Base-by-base conservation (phyloP, 1,140 invertebrate genomes). In the Papilio dardanus region DNA sequence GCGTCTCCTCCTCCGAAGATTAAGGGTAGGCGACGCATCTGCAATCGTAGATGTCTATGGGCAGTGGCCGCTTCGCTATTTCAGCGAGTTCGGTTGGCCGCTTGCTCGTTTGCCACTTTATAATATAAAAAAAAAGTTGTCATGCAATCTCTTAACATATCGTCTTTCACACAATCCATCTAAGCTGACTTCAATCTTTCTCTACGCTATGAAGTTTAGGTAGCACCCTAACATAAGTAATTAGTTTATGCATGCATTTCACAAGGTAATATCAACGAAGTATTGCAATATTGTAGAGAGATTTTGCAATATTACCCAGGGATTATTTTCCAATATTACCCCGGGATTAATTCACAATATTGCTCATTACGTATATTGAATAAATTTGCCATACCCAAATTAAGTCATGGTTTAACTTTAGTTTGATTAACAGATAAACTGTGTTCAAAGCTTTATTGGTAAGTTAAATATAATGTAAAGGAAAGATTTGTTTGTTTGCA, bases 261-360 rank as follows among this genome's bases (percentile, higher is more conserved):
- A 24, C 50, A 62, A 62, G 54, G 54, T 62, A 28, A 62, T 24
- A 12, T 62, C 54, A 10, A 62, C 24, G 54, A 62, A 62, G 54
- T 62, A 62, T 62, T 62, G 54, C 54, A 62, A 62, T 62, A 62
- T 62, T 16, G 21, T 24, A 7, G 54, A 7, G 54, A 30, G 54
- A 28, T 62, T 62, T 62, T 30, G 54, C 54, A 62, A 62, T 62
- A 62, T 62, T 62, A 62, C 12, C 12, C 12, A 14, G 54, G 12
- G 54, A 62, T 62, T 62, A 62, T 62, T 62, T 62, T 62, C 54
- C 54, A 62, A 62, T 62, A 62, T 54, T 62, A 62, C 54, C 54
- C 10, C 10, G 54, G 54, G 54, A 62, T 62, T 62, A 28, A 62
- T 62, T 28, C 54, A 14, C 54, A 28, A 28, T 62, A 62, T 62